These are phyloP conservation scores for Gryllus longicercus DNA, from an alignment of 2,888 invertebrate genomes.

Conservation along the genomic window DNA sequence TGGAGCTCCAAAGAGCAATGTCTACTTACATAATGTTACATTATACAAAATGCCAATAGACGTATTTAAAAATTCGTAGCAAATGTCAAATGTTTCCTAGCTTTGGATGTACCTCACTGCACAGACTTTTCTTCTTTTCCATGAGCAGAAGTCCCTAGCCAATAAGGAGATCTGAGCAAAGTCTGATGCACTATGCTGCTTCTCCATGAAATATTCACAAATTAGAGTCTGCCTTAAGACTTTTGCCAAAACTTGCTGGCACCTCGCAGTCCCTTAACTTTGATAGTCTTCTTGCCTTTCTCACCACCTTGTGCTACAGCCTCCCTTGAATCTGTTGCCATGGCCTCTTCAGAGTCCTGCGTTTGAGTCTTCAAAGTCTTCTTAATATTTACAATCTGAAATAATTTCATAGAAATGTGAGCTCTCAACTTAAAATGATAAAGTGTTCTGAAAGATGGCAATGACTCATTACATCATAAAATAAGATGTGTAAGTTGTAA, in stretches of 20 bases:
- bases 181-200: too few species aligned
- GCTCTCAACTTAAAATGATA: too few species aligned
- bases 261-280: conserved; percentile 64
- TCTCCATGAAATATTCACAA: too few species aligned
- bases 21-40: neutral
- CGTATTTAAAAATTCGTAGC: conserved; percentile 17
- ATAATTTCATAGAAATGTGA: conserved; percentile 32
- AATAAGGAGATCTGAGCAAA: neutral
- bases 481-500: neutral
- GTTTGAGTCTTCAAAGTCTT: conserved; percentile 80
- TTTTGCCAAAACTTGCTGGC: conserved; percentile 65
- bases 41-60: conserved; percentile 9
- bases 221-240: conserved; percentile 37
- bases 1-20: conserved; percentile 4
- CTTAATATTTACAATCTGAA: conserved; percentile 79
- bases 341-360: conserved; percentile 79
- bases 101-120: neutral
- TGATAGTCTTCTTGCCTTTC: conserved; percentile 57
- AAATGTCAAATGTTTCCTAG: neutral
- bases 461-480: conserved; percentile 20
- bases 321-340: conserved; percentile 69
- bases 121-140: neutral
- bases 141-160: neutral
- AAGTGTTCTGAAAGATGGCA: conserved; percentile 21
- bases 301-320: conserved; percentile 56